Evolutionary conservation across 2,113 vertebrate species (phyloP), one percentile per base, ranked within the genome.

Genomic region (Pseudorectes ferrugineus): DNA sequence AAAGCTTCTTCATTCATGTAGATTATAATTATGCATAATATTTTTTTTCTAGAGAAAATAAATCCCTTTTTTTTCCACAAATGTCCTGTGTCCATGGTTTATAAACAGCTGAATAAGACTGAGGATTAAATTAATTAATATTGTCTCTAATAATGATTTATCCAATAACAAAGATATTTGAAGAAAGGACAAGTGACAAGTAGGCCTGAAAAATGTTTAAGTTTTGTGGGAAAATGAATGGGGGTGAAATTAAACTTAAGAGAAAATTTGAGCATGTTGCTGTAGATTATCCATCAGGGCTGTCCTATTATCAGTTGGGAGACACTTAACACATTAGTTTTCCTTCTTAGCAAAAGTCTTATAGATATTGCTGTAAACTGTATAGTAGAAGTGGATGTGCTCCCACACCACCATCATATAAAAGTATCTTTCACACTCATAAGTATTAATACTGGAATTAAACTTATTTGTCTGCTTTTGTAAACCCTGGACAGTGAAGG

Each of bases 321-420:
- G 22, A n/a, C 10, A 55, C 4, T 10, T 45, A 45, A 66, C 10
- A 55, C 1, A 22, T 55, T n/a, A 22, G 1, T 9, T 49, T 61
- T 92, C 33, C 11, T 23, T 66, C 25, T 42, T n/a, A 61, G 10
- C 18, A 85, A 66, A 75, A 71, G 28, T 49, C 4, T 80, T 1
- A 5, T 12, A 22, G 3, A 6, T 24, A 55, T 12, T 71, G 8
- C 6, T 4, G 18, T 43, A 38, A 75, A 70, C 15, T 24, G 17
- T n/a, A 25, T 1, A 21, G 8, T 43, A 54, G 14, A 84, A 88
- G 31, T 35, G 14, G 13, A 29, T 0, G 0, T 48, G 8, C 2
- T 85, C 15, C 21, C 18, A 43, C 12, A 43, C 4, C 11, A 65
- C 25, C 7, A 2, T 59, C 15, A 54, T 9, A 4, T 48, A 22